Evolutionary conservation across 53 echinoderm and acorn worm genomes (phyloP).

Genomic region (Pentamera pediparva): DNA sequence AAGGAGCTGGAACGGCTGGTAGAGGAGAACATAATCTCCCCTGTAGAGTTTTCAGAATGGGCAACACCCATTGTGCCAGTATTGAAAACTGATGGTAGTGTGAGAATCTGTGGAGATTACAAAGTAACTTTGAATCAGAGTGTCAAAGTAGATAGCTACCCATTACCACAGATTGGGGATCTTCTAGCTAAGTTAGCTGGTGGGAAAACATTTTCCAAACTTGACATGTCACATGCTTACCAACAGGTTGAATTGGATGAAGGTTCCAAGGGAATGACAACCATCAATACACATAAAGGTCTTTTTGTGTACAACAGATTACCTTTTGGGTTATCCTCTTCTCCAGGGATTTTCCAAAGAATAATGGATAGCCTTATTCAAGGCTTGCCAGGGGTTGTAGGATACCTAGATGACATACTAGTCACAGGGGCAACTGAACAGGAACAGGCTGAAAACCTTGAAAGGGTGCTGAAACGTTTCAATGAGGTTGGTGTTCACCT

Average conservation of each 20-base stretch:
- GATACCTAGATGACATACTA: slow-evolving; percentile 13
- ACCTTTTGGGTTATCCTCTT: slow-evolving; percentile 58
- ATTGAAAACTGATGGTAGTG: slow-evolving; percentile 28
- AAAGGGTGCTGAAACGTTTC: slow-evolving; percentile 23
- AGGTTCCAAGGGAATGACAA: slow-evolving; percentile 31
- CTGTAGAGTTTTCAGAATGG: slow-evolving; percentile 54
- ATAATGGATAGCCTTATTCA: slow-evolving; percentile 51
- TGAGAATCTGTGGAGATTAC: slow-evolving; percentile 55
- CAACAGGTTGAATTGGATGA: slow-evolving; percentile 50
- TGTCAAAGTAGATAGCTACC: slow-evolving; percentile 44
- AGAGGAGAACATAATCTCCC: slow-evolving; percentile 32
- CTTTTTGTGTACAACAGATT: slow-evolving; percentile 51
- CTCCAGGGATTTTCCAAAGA: slow-evolving; percentile 65
- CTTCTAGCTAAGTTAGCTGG: slow-evolving; percentile 47
- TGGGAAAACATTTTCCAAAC: slow-evolving; percentile 48
- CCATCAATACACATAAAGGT: slow-evolving; percentile 58
- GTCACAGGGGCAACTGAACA: slow-evolving; percentile 20
- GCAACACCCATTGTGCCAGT: slow-evolving; percentile 54
- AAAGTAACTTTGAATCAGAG: slow-evolving; percentile 49
- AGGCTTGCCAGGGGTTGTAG: slow-evolving; percentile 40
- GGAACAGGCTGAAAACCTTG: slow-evolving; percentile 38
- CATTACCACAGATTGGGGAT: slow-evolving; percentile 44
- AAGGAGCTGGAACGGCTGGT: slow-evolving; percentile 36
- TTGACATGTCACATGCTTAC: slow-evolving; percentile 57
- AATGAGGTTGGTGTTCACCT: slow-evolving; percentile 35